Percentiles rank a stretch among this genome's conserved stretches.
Evolutionary conservation across 1,140 invertebrate genomes (phyloP).

Genomic region (Drosophila micromelanica): DNA sequence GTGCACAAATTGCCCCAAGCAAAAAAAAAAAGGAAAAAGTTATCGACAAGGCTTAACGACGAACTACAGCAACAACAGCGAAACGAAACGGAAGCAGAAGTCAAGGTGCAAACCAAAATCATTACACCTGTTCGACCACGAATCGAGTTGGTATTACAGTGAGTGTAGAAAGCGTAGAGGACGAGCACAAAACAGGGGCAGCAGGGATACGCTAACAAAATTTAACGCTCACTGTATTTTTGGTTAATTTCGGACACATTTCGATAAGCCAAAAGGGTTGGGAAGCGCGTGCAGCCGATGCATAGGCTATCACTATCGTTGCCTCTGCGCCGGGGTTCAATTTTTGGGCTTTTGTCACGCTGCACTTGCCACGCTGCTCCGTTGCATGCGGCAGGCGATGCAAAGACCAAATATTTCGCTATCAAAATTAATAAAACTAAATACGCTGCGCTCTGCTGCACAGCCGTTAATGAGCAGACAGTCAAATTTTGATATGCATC

Average conservation of each 20-base stretch:
- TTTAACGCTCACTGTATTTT: slow-evolving; percentile 54
- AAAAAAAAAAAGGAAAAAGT: slow-evolving; percentile 15
- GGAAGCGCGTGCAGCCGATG: slow-evolving; percentile 29
- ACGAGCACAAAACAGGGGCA: slow-evolving; percentile 21
- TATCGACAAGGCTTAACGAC: slow-evolving; percentile 54
- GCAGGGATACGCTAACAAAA: slow-evolving; percentile 33
- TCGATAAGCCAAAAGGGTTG: slow-evolving; percentile 48
- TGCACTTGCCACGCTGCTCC: slow-evolving; percentile 34
- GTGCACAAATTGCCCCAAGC: slow-evolving; percentile 59
- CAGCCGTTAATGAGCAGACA: slow-evolving; percentile 65
- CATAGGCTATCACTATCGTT: background rate
- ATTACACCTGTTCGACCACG: slow-evolving; percentile 70
- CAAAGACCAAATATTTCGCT: slow-evolving; percentile 50
- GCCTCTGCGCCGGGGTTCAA: slow-evolving; percentile 16
- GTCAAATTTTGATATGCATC: slow-evolving; percentile 56
- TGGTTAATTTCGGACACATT: slow-evolving; percentile 34
- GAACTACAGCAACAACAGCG: background rate
- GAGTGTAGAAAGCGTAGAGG: slow-evolving; percentile 77
- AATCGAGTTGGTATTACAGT: slow-evolving; percentile 25
- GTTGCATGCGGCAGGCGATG: slow-evolving; percentile 74
- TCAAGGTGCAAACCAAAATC: slow-evolving; percentile 80
- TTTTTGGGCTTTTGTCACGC: slow-evolving; percentile 63
- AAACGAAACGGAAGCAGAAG: slow-evolving; percentile 74
- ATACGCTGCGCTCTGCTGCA: slow-evolving; percentile 43
- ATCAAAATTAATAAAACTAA: slow-evolving; percentile 69